Evolutionary conservation across 2,888 invertebrate species (phyloP).

Genomic region (Ditula angustiorana): DNA sequence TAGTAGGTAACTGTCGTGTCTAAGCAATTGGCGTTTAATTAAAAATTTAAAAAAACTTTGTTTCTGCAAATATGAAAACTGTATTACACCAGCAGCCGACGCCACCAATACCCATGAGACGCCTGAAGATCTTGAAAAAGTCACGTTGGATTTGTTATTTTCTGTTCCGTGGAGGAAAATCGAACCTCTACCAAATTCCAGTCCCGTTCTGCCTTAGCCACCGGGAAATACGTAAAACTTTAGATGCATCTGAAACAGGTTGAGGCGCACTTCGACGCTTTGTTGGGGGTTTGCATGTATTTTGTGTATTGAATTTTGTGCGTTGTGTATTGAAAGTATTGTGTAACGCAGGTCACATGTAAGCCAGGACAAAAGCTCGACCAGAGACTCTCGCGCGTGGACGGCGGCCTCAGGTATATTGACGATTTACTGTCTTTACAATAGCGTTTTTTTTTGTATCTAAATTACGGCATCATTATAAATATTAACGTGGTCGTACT

Average conservation of each 20-base stretch:
- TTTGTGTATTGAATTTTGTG: slow-evolving; percentile 19
- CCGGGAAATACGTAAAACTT: not conserved
- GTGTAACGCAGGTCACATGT: slow-evolving; percentile 76
- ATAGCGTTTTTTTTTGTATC: slow-evolving; percentile 35
- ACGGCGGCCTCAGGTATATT: slow-evolving; percentile 71
- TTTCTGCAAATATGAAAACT: slow-evolving; percentile 21
- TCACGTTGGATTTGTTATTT: not conserved
- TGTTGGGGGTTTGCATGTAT: slow-evolving; percentile 15
- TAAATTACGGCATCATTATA: not conserved
- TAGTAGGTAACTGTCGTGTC: too few relatives aligned
- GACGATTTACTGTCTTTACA: slow-evolving; percentile 55
- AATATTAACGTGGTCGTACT: not conserved
- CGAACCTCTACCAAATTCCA: not conserved
- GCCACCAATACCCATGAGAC: not conserved
- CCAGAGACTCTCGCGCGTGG: slow-evolving; percentile 74
- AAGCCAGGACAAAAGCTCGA: slow-evolving; percentile 74
- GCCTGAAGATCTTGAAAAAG: slow-evolving; percentile 1
- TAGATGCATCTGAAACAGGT: not conserved
- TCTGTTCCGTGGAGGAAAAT: not conserved
- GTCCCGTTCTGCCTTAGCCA: not conserved
- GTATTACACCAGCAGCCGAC: slow-evolving; percentile 2
- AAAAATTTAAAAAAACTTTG: not conserved
- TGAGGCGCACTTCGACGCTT: not conserved
- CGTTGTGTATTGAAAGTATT: slow-evolving; percentile 40
- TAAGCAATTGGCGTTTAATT: slow-evolving; percentile 22